Evolutionary conservation across 2,113 vertebrate species (phyloP).

Genomic region (Gnathonemus echidnorhynchus): DNA sequence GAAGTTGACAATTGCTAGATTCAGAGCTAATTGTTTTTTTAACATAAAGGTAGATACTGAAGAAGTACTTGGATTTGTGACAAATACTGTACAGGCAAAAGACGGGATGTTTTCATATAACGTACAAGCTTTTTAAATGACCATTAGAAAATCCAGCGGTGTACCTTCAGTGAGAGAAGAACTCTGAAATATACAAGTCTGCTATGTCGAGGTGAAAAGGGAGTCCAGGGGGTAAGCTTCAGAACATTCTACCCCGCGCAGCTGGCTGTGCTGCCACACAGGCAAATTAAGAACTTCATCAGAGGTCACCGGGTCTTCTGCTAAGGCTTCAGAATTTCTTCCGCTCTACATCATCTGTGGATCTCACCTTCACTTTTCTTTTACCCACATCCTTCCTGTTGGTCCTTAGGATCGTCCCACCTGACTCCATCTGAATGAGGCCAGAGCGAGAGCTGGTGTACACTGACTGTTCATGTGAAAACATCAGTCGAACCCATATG

Average conservation of each 20-base stretch:
- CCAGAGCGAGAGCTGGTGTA: neutral
- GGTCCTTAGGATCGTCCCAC: conserved; percentile 91
- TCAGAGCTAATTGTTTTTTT: conserved; percentile 8
- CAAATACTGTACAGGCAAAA: neutral
- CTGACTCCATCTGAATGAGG: conserved; percentile 87
- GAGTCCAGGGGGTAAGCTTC: neutral
- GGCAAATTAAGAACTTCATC: neutral
- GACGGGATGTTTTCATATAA: neutral
- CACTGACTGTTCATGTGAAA: neutral
- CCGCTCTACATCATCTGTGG: conserved; percentile 86
- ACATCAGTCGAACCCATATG: neutral
- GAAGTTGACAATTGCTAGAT: neutral
- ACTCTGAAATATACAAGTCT: neutral
- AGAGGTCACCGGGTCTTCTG: neutral
- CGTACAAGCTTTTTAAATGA: neutral
- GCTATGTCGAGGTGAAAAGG: neutral
- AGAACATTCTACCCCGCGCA: neutral
- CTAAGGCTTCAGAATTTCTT: conserved; percentile 62
- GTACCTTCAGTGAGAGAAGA: neutral
- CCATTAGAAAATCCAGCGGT: neutral
- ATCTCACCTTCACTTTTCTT: conserved; percentile 85
- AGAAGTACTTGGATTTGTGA: neutral
- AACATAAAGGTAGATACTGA: neutral
- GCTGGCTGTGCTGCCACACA: neutral
- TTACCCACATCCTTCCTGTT: conserved; percentile 93